Evolutionary conservation across 2,888 invertebrate species (phyloP), one percentile per base, ranked within the genome.

Genomic region (Chamaedrilus cognettii): DNA sequence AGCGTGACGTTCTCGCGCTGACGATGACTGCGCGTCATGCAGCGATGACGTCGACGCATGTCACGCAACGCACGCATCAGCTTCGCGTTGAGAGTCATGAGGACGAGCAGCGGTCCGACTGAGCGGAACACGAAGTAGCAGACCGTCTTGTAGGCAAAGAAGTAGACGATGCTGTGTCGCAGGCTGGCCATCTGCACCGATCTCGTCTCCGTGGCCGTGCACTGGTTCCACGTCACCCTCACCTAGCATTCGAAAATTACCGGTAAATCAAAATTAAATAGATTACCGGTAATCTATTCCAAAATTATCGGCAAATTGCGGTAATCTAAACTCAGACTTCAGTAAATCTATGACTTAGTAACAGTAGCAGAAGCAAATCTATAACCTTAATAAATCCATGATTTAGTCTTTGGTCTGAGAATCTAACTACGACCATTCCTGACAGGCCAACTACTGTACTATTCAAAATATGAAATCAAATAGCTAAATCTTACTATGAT

Each of bases 261-360:
- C 3, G 74, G 74, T n/a, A n/a, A n/a, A n/a, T n/a, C n/a, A n/a
- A n/a, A n/a, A n/a, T n/a, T n/a, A n/a, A n/a, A n/a, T n/a, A n/a
- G n/a, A n/a, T n/a, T n/a, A n/a, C n/a, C n/a, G n/a, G n/a, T n/a
- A n/a, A n/a, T n/a, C n/a, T n/a, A n/a, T n/a, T n/a, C n/a, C n/a
- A n/a, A n/a, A n/a, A 74, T 62, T 7, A 74, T 60, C 4, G 74
- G 74, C 26, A 74, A 66, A 67, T 74, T 74, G 67, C n/a, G n/a
- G n/a, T n/a, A n/a, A n/a, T n/a, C n/a, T n/a, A n/a, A n/a, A n/a
- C n/a, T n/a, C n/a, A n/a, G n/a, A n/a, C n/a, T n/a, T n/a, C n/a
- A n/a, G n/a, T n/a, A n/a, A n/a, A n/a, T n/a, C n/a, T n/a, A n/a
- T n/a, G n/a, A n/a, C n/a, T n/a, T n/a, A n/a, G n/a, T n/a, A n/a